phyloP scores from a whole-genome alignment of 2,797 vertebrate species.

The Lerista edwardsae region DNA sequence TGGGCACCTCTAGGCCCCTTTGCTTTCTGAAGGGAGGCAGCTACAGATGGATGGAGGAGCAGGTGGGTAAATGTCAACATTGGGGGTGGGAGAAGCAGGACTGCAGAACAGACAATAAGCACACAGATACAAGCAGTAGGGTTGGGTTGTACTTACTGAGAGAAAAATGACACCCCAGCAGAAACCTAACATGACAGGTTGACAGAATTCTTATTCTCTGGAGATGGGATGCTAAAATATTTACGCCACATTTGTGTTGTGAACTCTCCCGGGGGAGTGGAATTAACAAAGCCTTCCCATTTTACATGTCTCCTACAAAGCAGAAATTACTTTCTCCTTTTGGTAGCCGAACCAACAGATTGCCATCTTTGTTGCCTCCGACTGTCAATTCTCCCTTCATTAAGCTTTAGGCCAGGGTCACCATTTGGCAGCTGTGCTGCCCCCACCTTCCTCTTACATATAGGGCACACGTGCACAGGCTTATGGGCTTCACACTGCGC shows the following conservation, averaged over 20 bases:
- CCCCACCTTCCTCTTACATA: conserved; percentile 37
- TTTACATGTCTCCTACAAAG: conserved; percentile 7
- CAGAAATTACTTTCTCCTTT: conserved; percentile 51
- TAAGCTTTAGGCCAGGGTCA: conserved; percentile 8
- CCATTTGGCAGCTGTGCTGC: conserved; percentile 53
- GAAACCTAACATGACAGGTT: conserved; percentile 62
- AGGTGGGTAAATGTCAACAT: conserved; percentile 56
- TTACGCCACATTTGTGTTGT: conserved; percentile 63
- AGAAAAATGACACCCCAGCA: conserved; percentile 60
- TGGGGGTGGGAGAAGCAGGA: conserved; percentile 8
- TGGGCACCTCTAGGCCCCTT: not conserved
- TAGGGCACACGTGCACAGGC: conserved; percentile 28
- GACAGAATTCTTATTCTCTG: conserved; percentile 64
- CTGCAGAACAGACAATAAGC: conserved; percentile 46
- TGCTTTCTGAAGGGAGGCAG: conserved; percentile 11
- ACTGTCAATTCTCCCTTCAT: conserved; percentile 28
- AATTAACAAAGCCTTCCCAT: conserved; percentile 54
- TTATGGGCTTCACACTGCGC: conserved; percentile 15
- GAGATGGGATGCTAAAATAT: conserved; percentile 65
- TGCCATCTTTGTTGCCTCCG: conserved; percentile 39
- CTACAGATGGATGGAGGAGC: conserved; percentile 57
- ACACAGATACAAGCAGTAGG: conserved; percentile 49
- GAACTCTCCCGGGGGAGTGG: conserved; percentile 49
- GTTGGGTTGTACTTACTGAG: conserved; percentile 57
- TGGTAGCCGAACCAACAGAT: conserved; percentile 31